Conservation (phyloP, 2,797 vertebrate genomes). For the Mormyrus hasselquistii region DNA sequence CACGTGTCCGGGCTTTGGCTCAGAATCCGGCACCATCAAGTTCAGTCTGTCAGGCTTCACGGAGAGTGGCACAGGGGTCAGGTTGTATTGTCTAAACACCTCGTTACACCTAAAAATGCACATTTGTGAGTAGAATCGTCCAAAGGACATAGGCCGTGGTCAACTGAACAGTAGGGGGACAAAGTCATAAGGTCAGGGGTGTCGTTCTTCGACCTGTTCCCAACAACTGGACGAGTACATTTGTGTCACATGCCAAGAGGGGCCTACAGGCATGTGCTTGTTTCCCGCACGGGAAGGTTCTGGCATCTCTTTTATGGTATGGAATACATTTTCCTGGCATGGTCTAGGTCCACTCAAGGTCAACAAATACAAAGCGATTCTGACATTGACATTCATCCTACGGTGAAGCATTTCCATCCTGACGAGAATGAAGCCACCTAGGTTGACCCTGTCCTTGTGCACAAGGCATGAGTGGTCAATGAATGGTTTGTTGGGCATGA, state of each 20-base stretch:
- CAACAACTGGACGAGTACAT: neutral
- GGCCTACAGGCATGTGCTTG: neutral
- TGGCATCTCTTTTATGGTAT: neutral
- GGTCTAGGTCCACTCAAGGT: neutral
- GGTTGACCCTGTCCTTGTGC: neutral
- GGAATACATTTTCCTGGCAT: slow-evolving; percentile 2
- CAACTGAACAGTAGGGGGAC: slow-evolving; percentile 3
- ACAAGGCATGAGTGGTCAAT: neutral
- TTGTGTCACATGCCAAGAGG: neutral
- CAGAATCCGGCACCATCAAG: neutral
- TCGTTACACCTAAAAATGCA: neutral
- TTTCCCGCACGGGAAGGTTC: neutral
- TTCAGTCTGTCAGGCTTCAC: neutral
- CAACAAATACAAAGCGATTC: neutral
- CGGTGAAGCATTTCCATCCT: neutral
- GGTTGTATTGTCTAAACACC: neutral
- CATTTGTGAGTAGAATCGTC: neutral
- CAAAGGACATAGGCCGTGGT: neutral
- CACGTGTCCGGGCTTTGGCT: neutral
- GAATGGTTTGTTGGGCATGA: neutral
- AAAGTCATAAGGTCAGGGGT: neutral
- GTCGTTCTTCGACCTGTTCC: neutral
- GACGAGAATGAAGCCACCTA: neutral
- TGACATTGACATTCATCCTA: slow-evolving; percentile 2
- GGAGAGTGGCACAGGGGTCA: neutral